Evolutionary conservation across 92 coral and sea anemone species (phyloP), one percentile per base, ranked within the genome.

Genomic region (Palythoa grandis): DNA sequence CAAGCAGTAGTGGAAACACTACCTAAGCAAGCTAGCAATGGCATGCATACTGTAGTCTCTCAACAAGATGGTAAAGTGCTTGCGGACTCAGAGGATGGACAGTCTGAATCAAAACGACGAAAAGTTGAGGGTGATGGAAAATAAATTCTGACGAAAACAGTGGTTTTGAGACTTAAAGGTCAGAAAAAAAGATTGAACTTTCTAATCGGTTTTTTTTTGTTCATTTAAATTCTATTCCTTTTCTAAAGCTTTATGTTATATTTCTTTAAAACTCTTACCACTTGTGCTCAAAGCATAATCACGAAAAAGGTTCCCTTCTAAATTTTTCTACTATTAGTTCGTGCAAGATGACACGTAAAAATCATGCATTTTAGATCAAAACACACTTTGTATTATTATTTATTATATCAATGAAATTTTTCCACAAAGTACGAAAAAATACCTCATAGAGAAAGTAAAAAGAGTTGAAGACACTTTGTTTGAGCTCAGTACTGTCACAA

Each of bases 81-180:
- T 68, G 71, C 85, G 48, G 87, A 75, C 63, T 68, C 95, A 50
- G 95, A 92, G 43, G 63, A 58, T 13, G 89, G 94, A 20, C 92
- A 92, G 35, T 89, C 98, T 19, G 95, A 90, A 15, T 89, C 94
- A 2, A 94, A 94, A 79, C 83, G 94, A 73, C 82, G 87, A 58
- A 94, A 88, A 78, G 67, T 78, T 10, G 98, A 92, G 15, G 86
- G 89, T 67, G 75, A 80, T 12, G 85, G 74, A 29, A 80, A 80
- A 12, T 80, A 70, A 78, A 54, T 52, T 54, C 57, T 25, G 40
- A 9, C 52, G 37, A 12, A 22, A 57, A 50, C 35, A 38, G 38
- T 4, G 58, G 19, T 79, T 63, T 19, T 5, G 35, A 79, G 37
- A 65, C 3, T 22, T 35, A 29, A 66, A 63, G 22, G 40, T 40